phyloP scores from a whole-genome alignment of 1,140 invertebrate genomes.

The Atopsyche davidsoni region DNA sequence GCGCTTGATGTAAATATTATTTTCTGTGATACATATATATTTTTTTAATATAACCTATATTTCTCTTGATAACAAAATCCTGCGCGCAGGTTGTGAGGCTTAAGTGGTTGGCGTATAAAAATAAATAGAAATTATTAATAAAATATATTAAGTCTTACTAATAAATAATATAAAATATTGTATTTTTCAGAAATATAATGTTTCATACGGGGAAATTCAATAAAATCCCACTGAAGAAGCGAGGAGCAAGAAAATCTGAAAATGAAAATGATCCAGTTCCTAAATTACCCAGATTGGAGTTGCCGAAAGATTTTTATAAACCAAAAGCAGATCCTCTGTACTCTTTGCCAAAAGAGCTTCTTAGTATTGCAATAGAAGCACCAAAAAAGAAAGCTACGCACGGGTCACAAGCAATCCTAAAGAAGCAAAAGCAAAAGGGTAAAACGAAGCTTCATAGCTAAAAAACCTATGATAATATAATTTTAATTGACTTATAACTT shows the following conservation, averaged over 20 bases:
- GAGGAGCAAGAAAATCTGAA: slow-evolving; percentile 33
- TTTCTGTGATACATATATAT: too few species aligned
- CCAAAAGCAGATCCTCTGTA: slow-evolving; percentile 46
- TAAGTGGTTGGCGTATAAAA: too few species aligned
- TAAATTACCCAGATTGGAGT: slow-evolving; percentile 44
- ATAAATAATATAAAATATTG: too few species aligned
- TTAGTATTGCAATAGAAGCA: slow-evolving; percentile 25
- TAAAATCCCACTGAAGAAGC: slow-evolving; percentile 33
- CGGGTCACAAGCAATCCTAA: slow-evolving; percentile 6
- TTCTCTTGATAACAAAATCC: too few species aligned
- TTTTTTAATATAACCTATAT: too few species aligned
- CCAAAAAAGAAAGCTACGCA: slow-evolving; percentile 12
- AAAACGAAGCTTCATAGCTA: neutral
- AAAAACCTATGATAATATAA: neutral
- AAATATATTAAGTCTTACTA: too few species aligned
- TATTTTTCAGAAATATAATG: slow-evolving; percentile 20
- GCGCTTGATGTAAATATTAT: too few species aligned
- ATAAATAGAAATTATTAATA: too few species aligned
- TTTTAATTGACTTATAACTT: neutral
- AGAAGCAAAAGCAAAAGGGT: slow-evolving; percentile 21
- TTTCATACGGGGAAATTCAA: slow-evolving; percentile 28
- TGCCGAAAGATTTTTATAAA: slow-evolving; percentile 47
- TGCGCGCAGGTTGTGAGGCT: too few species aligned
- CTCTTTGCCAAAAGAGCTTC: slow-evolving; percentile 48
- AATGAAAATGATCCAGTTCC: slow-evolving; percentile 36